These are phyloP conservation scores for Ornithorhynchus anatinus DNA, from an alignment of 2,113 vertebrate species.

Conservation along the genomic window DNA sequence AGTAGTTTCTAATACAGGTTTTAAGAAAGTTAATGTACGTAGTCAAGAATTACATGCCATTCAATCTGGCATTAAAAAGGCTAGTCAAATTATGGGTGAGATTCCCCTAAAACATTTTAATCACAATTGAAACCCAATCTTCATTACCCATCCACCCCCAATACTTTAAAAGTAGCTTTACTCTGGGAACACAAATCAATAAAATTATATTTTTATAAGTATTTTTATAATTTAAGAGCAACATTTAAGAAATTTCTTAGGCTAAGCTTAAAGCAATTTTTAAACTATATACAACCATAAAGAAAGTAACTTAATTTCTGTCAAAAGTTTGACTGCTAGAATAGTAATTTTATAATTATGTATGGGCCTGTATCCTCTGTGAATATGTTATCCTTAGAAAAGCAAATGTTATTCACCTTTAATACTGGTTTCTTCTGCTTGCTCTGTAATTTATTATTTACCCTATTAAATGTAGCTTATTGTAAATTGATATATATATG, in stretches of 20 bases:
- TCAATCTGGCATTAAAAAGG: slow-evolving; percentile 7
- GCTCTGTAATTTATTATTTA: too few relatives aligned
- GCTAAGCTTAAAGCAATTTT: background rate
- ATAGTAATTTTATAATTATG: slow-evolving; percentile 12
- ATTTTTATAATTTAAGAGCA: background rate
- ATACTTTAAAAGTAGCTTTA: slow-evolving; percentile 8
- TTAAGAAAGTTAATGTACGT: background rate
- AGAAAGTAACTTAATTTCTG: background rate
- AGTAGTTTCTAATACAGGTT: slow-evolving; percentile 10
- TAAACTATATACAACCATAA: slow-evolving; percentile 8
- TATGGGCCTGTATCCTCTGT: background rate
- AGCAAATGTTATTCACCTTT: too few relatives aligned
- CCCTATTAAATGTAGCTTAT: too few relatives aligned
- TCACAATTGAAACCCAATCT: background rate
- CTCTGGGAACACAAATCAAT: background rate
- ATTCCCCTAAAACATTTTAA: background rate
- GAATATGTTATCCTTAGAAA: background rate
- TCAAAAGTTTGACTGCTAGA: slow-evolving; percentile 1
- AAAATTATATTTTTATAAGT: slow-evolving; percentile 21
- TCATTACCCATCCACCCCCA: background rate
- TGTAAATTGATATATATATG: too few relatives aligned
- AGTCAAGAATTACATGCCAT: background rate
- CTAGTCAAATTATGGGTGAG: too few relatives aligned
- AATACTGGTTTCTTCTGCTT: too few relatives aligned
- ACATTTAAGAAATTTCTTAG: background rate